Conservation (phyloP, 2,888 invertebrate genomes). For the Amiota minor region DNA sequence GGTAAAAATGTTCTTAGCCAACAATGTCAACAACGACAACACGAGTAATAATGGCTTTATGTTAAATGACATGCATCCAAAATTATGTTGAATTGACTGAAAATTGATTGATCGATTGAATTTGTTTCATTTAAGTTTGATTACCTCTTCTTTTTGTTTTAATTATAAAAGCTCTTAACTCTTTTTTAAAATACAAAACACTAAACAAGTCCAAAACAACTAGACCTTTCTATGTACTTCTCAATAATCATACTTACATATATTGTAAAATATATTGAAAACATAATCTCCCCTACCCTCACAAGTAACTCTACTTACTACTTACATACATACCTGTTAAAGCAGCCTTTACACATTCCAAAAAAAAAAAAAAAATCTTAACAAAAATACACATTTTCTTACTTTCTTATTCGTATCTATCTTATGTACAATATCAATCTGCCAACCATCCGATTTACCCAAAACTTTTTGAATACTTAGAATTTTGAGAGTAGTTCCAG, state of each 20-base stretch:
- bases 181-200: conserved; percentile 6
- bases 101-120: conserved; percentile 49
- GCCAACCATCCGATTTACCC: too few relatives aligned
- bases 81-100: conserved; percentile 34
- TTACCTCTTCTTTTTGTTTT: conserved; percentile 2
- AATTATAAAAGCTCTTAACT: neutral
- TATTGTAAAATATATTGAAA: conserved; percentile 1
- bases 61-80: conserved; percentile 25
- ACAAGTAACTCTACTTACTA: too few relatives aligned
- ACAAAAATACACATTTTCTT: too few relatives aligned
- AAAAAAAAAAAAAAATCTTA: too few relatives aligned
- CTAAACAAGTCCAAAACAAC: neutral
- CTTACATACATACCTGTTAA: too few relatives aligned
- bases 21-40: conserved; percentile 34
- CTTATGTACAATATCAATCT: too few relatives aligned
- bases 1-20: conserved; percentile 65
- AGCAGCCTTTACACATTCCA: too few relatives aligned
- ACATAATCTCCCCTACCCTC: too few relatives aligned
- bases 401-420: too few relatives aligned
- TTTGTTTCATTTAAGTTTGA: conserved; percentile 32
- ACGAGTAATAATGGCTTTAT: conserved; percentile 8
- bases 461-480: too few relatives aligned
- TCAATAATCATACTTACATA: neutral
- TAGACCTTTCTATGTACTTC: neutral
- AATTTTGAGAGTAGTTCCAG: too few relatives aligned